phyloP scores from a whole-genome alignment of 2,888 invertebrate species.

The Rhingia campestris region DNA sequence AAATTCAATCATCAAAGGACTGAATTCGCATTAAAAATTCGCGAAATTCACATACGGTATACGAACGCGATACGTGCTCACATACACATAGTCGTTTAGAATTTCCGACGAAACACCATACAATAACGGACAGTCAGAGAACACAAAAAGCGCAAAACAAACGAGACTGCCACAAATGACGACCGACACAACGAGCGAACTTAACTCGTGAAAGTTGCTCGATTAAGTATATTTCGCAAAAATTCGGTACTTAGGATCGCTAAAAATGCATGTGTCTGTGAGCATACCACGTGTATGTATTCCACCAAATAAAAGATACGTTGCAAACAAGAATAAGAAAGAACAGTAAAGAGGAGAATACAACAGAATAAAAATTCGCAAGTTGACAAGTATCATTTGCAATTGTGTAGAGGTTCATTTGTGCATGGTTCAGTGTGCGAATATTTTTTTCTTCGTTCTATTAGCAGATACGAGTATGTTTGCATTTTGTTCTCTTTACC shows the following conservation, averaged over 20 bases:
- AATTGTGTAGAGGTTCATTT: conserved; percentile 2
- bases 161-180: conserved; percentile 33
- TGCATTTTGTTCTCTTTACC: background rate
- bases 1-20: conserved; percentile 62
- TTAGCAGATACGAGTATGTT: conserved; percentile 4
- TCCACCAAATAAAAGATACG: conserved; percentile 4
- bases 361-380: conserved; percentile 10
- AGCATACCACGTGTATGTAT: conserved; percentile 35
- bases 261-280: conserved; percentile 39
- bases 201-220: conserved; percentile 21
- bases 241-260: conserved; percentile 42
- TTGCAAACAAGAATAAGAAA: conserved; percentile 37
- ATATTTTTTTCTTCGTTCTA: background rate
- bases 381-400: conserved; percentile 32
- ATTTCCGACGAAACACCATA: conserved; percentile 41
- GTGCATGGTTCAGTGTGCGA: conserved; percentile 10
- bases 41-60: conserved; percentile 18
- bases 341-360: background rate
- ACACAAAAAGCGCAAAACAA: conserved; percentile 52
- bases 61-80: background rate
- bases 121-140: conserved; percentile 28
- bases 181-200: conserved; percentile 4
- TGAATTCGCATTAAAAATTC: conserved; percentile 72
- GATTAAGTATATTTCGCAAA: conserved; percentile 41
- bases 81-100: conserved; percentile 1